phyloP scores from a whole-genome alignment of 2,888 invertebrate genomes.

The Idaea aversata region DNA sequence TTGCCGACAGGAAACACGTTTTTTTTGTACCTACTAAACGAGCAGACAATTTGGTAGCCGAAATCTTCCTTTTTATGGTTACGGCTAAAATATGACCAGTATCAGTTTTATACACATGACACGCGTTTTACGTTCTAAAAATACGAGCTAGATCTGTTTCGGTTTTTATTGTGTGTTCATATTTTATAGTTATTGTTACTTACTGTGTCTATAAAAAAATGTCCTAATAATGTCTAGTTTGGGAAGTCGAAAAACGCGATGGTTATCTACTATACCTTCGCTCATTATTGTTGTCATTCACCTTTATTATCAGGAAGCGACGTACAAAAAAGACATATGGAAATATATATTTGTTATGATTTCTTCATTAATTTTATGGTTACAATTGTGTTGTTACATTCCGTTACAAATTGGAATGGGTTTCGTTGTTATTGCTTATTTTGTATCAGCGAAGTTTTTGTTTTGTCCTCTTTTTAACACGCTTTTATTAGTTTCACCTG shows the following conservation, averaged over 20 bases:
- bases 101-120: neutral
- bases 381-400: neutral
- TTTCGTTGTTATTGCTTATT: neutral
- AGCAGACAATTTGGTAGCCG: slow-evolving; percentile 21
- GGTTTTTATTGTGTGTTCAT: neutral
- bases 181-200: neutral
- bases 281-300: neutral
- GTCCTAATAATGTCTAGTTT: neutral
- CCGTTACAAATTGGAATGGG: neutral
- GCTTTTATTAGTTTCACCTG: too few relatives aligned
- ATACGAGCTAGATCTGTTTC: neutral
- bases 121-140: neutral
- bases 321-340: neutral
- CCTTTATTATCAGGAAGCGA: neutral
- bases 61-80: slow-evolving; percentile 19
- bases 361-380: neutral
- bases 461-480: neutral
- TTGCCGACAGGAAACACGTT: slow-evolving; percentile 40
- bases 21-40: slow-evolving; percentile 26
- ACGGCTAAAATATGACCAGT: slow-evolving; percentile 17
- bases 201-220: neutral
- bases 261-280: neutral
- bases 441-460: neutral
- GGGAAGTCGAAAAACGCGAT: neutral
- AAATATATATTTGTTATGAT: neutral